Evolutionary conservation across 2,888 invertebrate genomes (phyloP), one percentile per base, ranked within the genome.

Genomic region (Catocala fraxini): DNA sequence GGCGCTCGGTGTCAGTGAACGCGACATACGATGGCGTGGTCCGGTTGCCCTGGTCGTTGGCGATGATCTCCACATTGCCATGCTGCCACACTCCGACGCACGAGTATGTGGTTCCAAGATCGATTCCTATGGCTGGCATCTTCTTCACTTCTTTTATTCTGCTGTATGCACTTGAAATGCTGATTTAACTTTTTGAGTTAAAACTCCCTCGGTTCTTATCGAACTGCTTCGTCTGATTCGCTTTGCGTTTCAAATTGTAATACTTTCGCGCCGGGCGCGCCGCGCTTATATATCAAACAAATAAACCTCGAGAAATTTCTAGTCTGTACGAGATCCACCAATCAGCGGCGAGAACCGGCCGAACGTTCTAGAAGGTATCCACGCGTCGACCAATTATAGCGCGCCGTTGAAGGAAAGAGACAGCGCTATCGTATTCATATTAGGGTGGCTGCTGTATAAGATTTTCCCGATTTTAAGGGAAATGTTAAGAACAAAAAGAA

Each of bases 11-110:
- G 75, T 98, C 97, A 33, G 97, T 97, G 87, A 98, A 98, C 5
- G 97, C 97, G 54, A 98, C 98, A 89, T 97, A 98, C 70, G 97
- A 97, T 51, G 98, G 98, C 54, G 98, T 98, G 9, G 97, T 98
- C 56, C 98, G 94, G 89, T 98, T 98, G 68, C 98, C 98, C 90
- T 98, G 97, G 86, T 98, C 97, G 85, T 98, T 98, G 62, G 98
- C 97, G 84, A 98, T 97, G 85, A 97, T 97, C 86, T 97, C 97
- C 66, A 97, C 97, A 87, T 97, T 96, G 63, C 96, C 96, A 83
- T 97, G 96, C 84, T 97, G 97, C 95, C 97, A 97, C n/a, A 97
- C 97, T 77, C 97, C 97, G 51, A 97, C 97, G 84, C 97, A 97
- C 42, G 97, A 98, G 89, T 97, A 98, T 6, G 98, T 98, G 43